Conservation (phyloP, 2,797 vertebrate genomes). For the Intellagama lesueurii region DNA sequence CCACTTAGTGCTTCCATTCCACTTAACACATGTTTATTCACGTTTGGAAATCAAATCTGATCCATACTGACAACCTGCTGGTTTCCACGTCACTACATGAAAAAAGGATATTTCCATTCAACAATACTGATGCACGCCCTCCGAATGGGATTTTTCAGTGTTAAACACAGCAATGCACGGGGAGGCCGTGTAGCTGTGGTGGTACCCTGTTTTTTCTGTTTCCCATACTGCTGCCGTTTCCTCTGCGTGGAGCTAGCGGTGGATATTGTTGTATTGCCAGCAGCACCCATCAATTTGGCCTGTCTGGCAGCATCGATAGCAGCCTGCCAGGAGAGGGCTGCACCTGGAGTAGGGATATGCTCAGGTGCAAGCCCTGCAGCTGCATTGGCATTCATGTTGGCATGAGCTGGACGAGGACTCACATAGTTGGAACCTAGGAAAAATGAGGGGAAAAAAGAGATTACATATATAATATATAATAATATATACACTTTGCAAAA, state of each 20-base stretch:
- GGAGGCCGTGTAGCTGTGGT: conserved; percentile 93
- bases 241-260: conserved; percentile 95
- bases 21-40: not conserved
- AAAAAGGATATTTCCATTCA: conserved; percentile 99
- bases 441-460: not conserved
- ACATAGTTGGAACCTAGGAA: conserved; percentile 90
- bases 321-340: conserved; percentile 97
- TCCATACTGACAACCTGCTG: not conserved
- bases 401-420: conserved; percentile 89
- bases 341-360: conserved; percentile 93
- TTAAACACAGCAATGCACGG: conserved; percentile 94
- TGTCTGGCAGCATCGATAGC: conserved; percentile 96
- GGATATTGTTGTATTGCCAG: conserved; percentile 90
- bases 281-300: conserved; percentile 95
- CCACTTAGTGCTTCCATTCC: conserved; percentile 8
- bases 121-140: conserved; percentile 98
- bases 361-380: conserved; percentile 94
- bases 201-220: conserved; percentile 95
- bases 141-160: conserved; percentile 97
- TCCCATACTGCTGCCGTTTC: conserved; percentile 94
- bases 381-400: conserved; percentile 90
- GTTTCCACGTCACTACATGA: not conserved
- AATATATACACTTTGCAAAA: not conserved
- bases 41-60: not conserved
- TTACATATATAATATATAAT: fast-evolving